These are phyloP conservation scores for Ips nitidus DNA, from an alignment of 1,140 invertebrate genomes.

Conservation along the genomic window DNA sequence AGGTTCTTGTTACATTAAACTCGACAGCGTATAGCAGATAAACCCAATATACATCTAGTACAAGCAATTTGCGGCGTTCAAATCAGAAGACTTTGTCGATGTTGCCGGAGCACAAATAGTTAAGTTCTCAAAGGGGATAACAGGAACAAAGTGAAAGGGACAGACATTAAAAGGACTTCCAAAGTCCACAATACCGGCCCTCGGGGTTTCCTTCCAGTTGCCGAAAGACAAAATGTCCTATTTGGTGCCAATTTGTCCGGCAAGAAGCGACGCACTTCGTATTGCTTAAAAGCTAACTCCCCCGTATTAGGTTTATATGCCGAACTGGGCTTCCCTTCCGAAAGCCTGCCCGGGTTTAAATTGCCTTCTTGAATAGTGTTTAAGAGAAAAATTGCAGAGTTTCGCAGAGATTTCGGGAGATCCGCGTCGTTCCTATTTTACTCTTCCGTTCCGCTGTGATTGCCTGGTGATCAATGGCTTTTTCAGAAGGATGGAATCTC, in stretches of 20 bases:
- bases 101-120: background rate
- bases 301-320: conserved; percentile 1
- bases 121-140: conserved; percentile 3
- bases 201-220: conserved; percentile 1
- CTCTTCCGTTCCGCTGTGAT: background rate
- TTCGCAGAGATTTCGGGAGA: background rate
- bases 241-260: conserved; percentile 3
- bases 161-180: conserved; percentile 4
- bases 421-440: conserved; percentile 1
- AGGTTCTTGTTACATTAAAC: background rate
- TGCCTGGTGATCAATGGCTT: background rate
- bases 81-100: background rate
- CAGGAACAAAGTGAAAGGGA: conserved; percentile 2
- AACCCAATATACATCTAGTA: conserved; percentile 1
- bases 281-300: conserved; percentile 5
- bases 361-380: conserved; percentile 5
- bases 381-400: conserved; percentile 4
- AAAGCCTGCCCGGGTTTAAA: background rate
- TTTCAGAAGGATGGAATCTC: background rate
- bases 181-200: background rate
- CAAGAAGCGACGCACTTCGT: conserved; percentile 5
- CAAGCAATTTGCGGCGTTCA: background rate
- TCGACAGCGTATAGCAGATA: background rate
- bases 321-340: background rate
- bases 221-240: conserved; percentile 3